These are phyloP conservation scores for Trachurus trachurus DNA, from an alignment of 2,797 vertebrate species.

Conservation along the genomic window DNA sequence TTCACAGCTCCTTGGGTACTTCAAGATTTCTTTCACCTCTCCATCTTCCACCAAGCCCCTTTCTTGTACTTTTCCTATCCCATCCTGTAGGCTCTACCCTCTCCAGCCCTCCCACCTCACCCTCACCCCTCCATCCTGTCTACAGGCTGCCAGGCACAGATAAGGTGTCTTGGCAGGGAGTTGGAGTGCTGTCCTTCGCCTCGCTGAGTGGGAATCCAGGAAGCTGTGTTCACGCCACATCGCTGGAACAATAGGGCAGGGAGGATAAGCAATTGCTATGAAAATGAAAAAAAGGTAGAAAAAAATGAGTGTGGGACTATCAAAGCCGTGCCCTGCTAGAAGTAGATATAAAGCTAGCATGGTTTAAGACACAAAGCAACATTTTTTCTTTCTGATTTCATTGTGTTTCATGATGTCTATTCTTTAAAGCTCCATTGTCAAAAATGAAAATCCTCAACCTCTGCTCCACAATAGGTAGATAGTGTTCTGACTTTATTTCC, in stretches of 20 bases:
- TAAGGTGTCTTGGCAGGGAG: conserved; percentile 84
- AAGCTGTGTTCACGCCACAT: conserved; percentile 74
- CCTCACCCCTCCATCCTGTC: conserved; percentile 78
- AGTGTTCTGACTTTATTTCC: not conserved
- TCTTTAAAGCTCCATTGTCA: not conserved
- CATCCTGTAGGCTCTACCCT: conserved; percentile 66
- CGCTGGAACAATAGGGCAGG: conserved; percentile 77
- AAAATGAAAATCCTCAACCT: conserved; percentile 8
- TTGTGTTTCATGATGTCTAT: conserved; percentile 3
- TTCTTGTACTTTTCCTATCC: conserved; percentile 41
- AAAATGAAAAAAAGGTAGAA: conserved; percentile 38
- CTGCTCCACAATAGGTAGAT: not conserved
- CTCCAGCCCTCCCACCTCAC: conserved; percentile 22
- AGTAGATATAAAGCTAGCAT: conserved; percentile 22
- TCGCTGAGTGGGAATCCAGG: conserved; percentile 80
- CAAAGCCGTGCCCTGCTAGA: conserved; percentile 36
- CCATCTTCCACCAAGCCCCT: conserved; percentile 30
- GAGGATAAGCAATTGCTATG: conserved; percentile 66
- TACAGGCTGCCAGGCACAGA: conserved; percentile 82
- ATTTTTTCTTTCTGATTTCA: conserved; percentile 10
- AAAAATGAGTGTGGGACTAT: conserved; percentile 42
- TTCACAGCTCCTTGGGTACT: not conserved
- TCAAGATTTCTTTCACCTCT: conserved; percentile 2
- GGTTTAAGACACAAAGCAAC: conserved; percentile 16
- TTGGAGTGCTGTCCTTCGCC: conserved; percentile 76